Conservation (phyloP, 2,797 vertebrate species). For the Anas acuta region DNA sequence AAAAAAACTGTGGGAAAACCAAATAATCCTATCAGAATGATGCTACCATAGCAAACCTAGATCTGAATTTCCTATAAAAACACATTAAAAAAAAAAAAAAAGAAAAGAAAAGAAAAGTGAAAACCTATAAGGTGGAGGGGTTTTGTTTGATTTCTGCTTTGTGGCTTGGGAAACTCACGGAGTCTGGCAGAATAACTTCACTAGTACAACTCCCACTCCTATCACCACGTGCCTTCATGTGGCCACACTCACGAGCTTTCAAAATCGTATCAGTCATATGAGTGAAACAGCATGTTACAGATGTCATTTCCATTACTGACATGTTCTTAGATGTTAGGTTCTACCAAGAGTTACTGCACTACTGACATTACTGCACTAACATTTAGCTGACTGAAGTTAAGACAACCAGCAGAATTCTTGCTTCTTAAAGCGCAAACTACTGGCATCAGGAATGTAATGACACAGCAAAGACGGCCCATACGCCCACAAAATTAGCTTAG, state of each 20-base stretch:
- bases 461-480: slow-evolving; percentile 27
- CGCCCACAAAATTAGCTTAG: background rate
- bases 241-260: background rate
- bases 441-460: slow-evolving; percentile 34
- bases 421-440: background rate
- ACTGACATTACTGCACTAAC: background rate
- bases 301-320: background rate
- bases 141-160: background rate
- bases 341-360: background rate
- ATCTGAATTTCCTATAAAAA: background rate
- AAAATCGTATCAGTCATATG: background rate
- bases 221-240: background rate
- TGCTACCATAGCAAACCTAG: background rate
- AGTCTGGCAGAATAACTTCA: background rate
- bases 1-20: background rate
- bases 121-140: background rate
- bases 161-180: background rate
- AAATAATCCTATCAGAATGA: background rate
- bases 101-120: background rate
- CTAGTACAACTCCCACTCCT: background rate
- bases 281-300: background rate
- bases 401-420: background rate
- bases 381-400: background rate
- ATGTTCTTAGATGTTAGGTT: background rate
- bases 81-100: background rate